Evolutionary conservation across 2,797 vertebrate species (phyloP), one percentile per base, ranked within the genome.

Genomic region (Lerista edwardsae): DNA sequence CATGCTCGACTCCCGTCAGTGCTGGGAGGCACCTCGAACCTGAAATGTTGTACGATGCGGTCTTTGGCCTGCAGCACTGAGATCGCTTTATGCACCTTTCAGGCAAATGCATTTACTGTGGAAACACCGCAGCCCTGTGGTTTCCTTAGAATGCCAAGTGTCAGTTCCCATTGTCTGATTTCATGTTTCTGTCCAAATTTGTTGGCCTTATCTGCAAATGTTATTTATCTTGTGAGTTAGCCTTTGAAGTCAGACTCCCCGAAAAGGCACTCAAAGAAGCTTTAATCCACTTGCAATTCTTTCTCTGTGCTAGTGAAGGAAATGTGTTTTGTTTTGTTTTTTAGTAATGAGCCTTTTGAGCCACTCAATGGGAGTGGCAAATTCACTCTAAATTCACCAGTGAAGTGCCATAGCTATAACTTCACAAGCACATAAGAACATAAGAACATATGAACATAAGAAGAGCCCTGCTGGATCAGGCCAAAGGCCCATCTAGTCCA

Each of bases 81-180:
- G n/a, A 67, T 31, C 41, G 78, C 69, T 82, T 80, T 71, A 76
- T 67, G 41, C 86, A 6, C 1, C 71, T 87, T 82, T 7, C 36
- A 41, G 31, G 77, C 75, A 47, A 59, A 34, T 21, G 78, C 74
- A 51, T 57, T 85, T 81, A 6, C 55, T 87, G 6, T 23, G 65
- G 76, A 83, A 78, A 79, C 17, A 15, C 6, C 8, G 4, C 10
- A 89, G 44, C 79, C 84, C 27, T 67, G 10, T 51, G 4, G n/a
- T 75, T 81, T 68, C 21, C 21, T 14, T 23, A 55, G 84, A 86
- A n/a, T 68, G 36, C 76, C 36, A 82, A 31, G 8, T 55, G 15
- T 39, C 57, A 88, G 7, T 81, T 29, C 44, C 27, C 51, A 23
- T 83, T 87, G 29, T 55, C 84, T 88, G 2, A 73, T 91, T 90